Percentiles rank a stretch among this genome's conserved stretches.
Evolutionary conservation across 37 sponge, comb jelly and placozoan genomes (phyloP).

Genomic region (Oopsacas minuta): DNA sequence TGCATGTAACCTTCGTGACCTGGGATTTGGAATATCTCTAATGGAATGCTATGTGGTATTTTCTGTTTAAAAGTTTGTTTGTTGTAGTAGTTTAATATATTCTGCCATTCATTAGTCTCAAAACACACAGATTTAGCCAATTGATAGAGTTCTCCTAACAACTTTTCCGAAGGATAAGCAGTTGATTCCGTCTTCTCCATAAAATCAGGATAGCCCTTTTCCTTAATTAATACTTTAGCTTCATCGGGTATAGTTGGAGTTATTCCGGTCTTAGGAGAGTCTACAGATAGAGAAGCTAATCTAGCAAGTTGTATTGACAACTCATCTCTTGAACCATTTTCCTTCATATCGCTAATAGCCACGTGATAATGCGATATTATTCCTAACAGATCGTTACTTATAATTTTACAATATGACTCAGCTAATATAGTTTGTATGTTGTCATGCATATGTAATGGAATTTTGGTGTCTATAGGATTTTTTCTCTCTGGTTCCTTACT

Average conservation of each 20-base stretch:
- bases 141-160: background rate
- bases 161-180: background rate
- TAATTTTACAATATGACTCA: background rate
- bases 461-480: background rate
- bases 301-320: background rate
- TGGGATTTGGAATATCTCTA: background rate
- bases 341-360: background rate
- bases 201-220: background rate
- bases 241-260: background rate
- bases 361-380: background rate
- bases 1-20: background rate
- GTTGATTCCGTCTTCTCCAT: background rate
- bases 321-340: background rate
- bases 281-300: background rate
- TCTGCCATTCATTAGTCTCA: background rate
- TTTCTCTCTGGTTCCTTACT: background rate
- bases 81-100: background rate
- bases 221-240: background rate
- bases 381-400: background rate
- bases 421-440: background rate
- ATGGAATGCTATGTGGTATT: background rate
- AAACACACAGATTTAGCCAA: background rate
- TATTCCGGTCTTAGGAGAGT: conserved; percentile 1
- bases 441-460: background rate
- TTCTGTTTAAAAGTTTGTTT: background rate